phyloP scores from a whole-genome alignment of 1,140 invertebrate species.

The Lucilia sericata region DNA sequence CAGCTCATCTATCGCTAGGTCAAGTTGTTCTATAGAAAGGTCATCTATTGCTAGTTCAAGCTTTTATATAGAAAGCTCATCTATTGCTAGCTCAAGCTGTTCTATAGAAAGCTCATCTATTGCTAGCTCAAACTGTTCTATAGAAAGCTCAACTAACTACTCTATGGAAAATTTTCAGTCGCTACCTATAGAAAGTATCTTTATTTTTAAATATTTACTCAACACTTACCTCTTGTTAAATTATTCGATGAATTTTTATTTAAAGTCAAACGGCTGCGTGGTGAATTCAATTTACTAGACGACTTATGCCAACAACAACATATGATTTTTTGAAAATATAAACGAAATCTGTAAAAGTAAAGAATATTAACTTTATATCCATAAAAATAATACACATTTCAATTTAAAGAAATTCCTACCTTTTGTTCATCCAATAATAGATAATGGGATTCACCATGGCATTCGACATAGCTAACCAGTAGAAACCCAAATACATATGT shows the following conservation, averaged over 20 bases:
- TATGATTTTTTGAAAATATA: constrained; percentile 71
- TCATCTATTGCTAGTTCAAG: no score
- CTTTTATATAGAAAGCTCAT: no score
- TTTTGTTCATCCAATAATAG: constrained; percentile 92
- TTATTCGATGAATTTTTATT: constrained; percentile 61
- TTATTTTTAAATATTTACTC: neutral
- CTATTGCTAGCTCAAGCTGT: no score
- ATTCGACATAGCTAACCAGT: constrained; percentile 93
- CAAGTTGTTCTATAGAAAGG: no score
- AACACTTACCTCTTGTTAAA: neutral
- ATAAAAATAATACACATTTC: neutral
- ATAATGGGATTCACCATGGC: constrained; percentile 93
- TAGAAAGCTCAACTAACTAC: no score
- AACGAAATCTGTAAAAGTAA: constrained; percentile 67
- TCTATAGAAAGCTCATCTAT: no score
- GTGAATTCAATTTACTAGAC: constrained; percentile 56
- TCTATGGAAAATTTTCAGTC: no score
- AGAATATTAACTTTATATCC: neutral
- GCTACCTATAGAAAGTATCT: no score
- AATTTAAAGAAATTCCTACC: constrained; percentile 67
- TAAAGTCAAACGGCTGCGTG: constrained; percentile 50
- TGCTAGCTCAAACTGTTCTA: no score
- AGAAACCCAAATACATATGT: constrained; percentile 85
- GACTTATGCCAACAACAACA: constrained; percentile 66
- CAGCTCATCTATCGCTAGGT: no score